A percentile compares a stretch with the other conserved stretches of the same genome.
phyloP scores from a whole-genome alignment of 2,888 invertebrate genomes.

The Synanthedon andrenaeformis region DNA sequence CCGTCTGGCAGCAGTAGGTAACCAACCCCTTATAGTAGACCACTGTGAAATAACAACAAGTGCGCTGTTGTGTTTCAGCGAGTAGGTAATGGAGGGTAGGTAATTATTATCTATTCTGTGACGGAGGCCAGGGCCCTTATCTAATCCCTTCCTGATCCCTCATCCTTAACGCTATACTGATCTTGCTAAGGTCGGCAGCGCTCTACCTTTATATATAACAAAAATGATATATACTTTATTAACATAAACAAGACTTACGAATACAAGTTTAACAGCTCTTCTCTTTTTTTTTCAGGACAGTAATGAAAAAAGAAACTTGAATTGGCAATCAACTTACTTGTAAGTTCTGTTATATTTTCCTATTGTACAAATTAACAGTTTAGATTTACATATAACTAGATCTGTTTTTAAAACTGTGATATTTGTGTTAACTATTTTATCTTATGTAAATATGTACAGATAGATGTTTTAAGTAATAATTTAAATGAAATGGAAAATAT shows the following conservation, averaged over 20 bases:
- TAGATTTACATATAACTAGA: conserved; percentile 7
- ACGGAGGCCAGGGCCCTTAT: too few species aligned
- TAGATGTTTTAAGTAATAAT: conserved; percentile 28
- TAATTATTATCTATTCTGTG: too few species aligned
- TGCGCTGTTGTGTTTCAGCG: too few species aligned
- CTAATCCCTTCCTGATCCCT: too few species aligned
- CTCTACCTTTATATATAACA: too few species aligned
- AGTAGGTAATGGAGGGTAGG: too few species aligned
- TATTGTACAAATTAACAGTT: conserved; percentile 3
- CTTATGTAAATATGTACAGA: conserved; percentile 45
- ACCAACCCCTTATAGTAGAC: too few species aligned
- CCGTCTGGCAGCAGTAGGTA: too few species aligned
- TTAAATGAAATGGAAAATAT: conserved; percentile 35
- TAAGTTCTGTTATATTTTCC: neutral
- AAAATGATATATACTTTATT: too few species aligned
- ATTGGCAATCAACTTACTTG: neutral
- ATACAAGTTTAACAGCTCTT: neutral
- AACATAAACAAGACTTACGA: neutral
- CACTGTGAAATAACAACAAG: too few species aligned
- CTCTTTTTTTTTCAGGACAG: conserved; percentile 3
- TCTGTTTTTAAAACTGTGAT: conserved; percentile 43
- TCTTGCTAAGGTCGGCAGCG: too few species aligned
- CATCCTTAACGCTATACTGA: too few species aligned
- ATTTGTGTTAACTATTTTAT: conserved; percentile 31
- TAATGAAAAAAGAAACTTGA: neutral